Evolutionary conservation across 1,140 invertebrate species (phyloP).

Genomic region (Pogonomyrmex californicus): DNA sequence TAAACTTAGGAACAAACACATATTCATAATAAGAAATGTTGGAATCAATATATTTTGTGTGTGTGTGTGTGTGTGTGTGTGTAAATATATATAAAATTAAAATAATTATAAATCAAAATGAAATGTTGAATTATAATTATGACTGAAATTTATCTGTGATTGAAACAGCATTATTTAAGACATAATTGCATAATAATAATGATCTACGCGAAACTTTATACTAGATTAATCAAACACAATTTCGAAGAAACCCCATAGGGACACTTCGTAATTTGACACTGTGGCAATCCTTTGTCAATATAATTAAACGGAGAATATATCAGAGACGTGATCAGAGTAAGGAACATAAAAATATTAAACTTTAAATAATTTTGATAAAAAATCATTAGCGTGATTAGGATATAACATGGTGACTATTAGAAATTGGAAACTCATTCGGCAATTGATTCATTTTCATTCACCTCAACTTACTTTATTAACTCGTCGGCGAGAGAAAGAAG

Average conservation of each 20-base stretch:
- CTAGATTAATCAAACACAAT: slow-evolving; percentile 2
- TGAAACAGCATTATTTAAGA: neutral
- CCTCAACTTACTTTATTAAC: neutral
- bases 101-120: neutral
- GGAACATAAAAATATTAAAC: neutral
- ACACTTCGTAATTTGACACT: slow-evolving; percentile 18
- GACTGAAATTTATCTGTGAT: neutral
- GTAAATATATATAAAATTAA: no score
- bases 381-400: neutral
- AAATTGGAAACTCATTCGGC: slow-evolving; percentile 18
- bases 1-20: neutral
- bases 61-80: no score
- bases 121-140: neutral
- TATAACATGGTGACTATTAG: neutral
- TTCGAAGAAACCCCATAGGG: neutral
- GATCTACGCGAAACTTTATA: slow-evolving; percentile 9
- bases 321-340: neutral
- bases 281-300: neutral
- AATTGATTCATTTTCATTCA: neutral
- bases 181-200: neutral
- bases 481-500: neutral
- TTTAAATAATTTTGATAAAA: neutral
- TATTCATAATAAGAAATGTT: neutral
- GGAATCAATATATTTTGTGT: neutral
- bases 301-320: slow-evolving; percentile 31